Base-by-base conservation (phyloP, 23 tunicate genomes). In the Trididemnum miniatum region DNA sequence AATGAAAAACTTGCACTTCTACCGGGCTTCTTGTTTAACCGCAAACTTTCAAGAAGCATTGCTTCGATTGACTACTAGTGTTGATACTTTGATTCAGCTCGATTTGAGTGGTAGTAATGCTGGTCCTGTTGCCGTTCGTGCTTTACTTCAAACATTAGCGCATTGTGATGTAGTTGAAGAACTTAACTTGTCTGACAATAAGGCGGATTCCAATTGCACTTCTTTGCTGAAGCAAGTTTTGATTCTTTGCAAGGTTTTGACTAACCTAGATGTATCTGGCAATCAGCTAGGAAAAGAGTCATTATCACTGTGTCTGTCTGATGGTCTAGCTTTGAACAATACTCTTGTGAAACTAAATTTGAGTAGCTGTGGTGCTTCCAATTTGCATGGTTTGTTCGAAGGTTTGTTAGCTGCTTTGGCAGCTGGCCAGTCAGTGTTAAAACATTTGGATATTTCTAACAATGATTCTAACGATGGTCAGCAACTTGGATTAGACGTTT, bases 231-330 rank as follows among this genome's bases (percentile, higher is more conserved):
- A 69, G 36, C 60, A 63, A 35, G 31, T 81, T 32, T 31, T 91
- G 29, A 32, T 65, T 0, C 59, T 18, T 25, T 76, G 65, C n/a
- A 69, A 74, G 36, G 38, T 31, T 31, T 32, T 91, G 30, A 35
- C 39, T 49, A 29, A 28, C 27, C 51, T 91, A 20, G 82, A 82
- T 71, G 31, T 91, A 65, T 81, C 97, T 51, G 86, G 90, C 28
- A 91, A 91, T 65, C 71, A 65, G 31, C 72, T 91, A 20, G 97
- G 97, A 18, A 91, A 86, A 36, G 97, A 91, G 54, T 81, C 97
- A 1, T 80, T 91, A 25, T 85, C 90, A 23, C 40, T 79, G 29
- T 36, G 81, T 33, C 52, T 85, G 64, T 76, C 73, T 20, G 65
- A 79, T 57, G 71, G 82, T 33, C 29, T 86, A 35, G 37, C 22